Percentiles rank a stretch among this genome's conserved stretches.
These are phyloP conservation scores for Polydrusus pterygomalis DNA, from an alignment of 2,888 invertebrate genomes.

Conservation along the genomic window DNA sequence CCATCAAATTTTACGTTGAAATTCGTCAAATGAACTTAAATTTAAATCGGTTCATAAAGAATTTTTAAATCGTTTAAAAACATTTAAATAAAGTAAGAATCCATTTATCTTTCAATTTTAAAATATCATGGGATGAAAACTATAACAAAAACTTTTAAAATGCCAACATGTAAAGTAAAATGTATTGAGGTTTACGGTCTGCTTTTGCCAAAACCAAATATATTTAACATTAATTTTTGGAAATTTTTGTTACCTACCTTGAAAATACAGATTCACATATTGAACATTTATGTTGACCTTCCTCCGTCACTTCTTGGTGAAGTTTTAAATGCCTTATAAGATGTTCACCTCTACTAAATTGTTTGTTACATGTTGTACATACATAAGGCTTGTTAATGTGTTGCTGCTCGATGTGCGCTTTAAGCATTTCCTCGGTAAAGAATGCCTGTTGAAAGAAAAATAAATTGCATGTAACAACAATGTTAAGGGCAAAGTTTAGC, in stretches of 20 bases:
- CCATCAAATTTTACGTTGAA: too few species aligned
- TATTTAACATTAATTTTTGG: slow-evolving; percentile 15
- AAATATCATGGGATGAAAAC: too few species aligned
- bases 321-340: slow-evolving; percentile 71
- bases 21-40: too few species aligned
- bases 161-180: neutral
- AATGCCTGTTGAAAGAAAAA: slow-evolving; percentile 62
- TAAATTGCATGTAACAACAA: too few species aligned
- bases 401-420: slow-evolving; percentile 69
- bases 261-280: slow-evolving; percentile 69
- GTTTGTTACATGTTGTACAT: slow-evolving; percentile 70
- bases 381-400: slow-evolving; percentile 71
- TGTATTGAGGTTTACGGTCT: too few species aligned
- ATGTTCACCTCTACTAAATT: slow-evolving; percentile 71
- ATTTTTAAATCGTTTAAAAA: too few species aligned
- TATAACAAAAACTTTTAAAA: neutral
- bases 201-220: neutral
- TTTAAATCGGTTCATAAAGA: too few species aligned
- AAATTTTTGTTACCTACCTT: slow-evolving; percentile 62
- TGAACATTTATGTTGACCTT: slow-evolving; percentile 69
- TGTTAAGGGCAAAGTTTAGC: too few species aligned
- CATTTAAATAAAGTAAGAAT: too few species aligned
- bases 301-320: slow-evolving; percentile 64
- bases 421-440: slow-evolving; percentile 67
- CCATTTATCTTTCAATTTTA: too few species aligned